Evolutionary conservation across 2,888 invertebrate genomes (phyloP), one percentile per base, ranked within the genome.

Genomic region (Entomobrya multifasciata): DNA sequence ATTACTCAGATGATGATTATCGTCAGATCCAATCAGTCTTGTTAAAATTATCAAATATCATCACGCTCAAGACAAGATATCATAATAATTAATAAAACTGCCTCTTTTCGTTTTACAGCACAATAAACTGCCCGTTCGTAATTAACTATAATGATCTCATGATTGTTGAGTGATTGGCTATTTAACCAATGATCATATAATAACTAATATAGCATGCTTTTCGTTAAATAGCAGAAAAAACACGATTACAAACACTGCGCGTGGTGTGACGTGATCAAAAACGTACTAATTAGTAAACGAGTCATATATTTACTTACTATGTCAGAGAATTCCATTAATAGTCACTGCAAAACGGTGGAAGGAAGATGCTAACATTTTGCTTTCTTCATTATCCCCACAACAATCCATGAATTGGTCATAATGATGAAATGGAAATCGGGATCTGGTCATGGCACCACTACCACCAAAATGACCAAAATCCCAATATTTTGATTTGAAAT

Each of bases 271-370:
- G 55, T 55, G 8, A 55, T n/a, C 2, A 8, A 13, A 47, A 47
- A 47, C 47, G n/a, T 47, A 8, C 10, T 47, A 47, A 47, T 6
- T 4, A 52, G n/a, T n/a, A 52, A 52, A 52, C 2, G 3, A 57
- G 6, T 55, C 6, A 20, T 57, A 44, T 13, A 44, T 10, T 17
- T 70, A 86, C 86, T 86, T 86, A 86, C 86, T 36, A 55, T 74
- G 86, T 86, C 86, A 86, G 67, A 86, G 80, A 81, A 81, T 80
- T 57, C 76, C 86, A 55, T 80, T 86, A 22, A 86, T 36, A 20
- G 86, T 81, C 20, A 65, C 25, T 36, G 86, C 80, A 47, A 86
- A 86, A 65, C 74, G 57, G 30, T 70, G 76, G 30, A 81, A 86
- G 10, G 86, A 86, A 41, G 86, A 65, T 11, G 86, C 41, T 6